Base-by-base conservation (phyloP, 2,113 vertebrate genomes). In the Setophaga kirtlandii region DNA sequence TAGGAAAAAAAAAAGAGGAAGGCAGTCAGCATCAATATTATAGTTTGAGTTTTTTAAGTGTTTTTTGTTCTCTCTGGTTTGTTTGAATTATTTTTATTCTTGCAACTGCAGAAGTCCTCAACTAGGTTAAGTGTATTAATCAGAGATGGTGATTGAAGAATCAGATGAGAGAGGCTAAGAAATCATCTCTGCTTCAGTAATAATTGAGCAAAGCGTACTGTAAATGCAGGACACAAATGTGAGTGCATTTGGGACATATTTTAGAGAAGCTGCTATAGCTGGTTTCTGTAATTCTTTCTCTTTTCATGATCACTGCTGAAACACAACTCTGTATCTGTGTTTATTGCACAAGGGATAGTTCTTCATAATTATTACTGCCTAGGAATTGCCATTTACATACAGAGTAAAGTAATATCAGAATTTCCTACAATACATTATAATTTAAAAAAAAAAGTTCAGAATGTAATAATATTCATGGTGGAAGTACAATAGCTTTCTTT, bases 11-110 rank as follows among this genome's bases (percentile, higher is more conserved):
- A 39, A n/a, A 35, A 31, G 30, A 4, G 19, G 10, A 19, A 17
- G 16, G 15, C 9, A n/a, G 18, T 33, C 4, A 30, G 6, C 10
- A 31, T 59, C 9, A 46, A 5, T 75, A 37, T 58, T 27, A 33
- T 30, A 86, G 21, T 77, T 30, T 6, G 4, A 56, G 23, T 3
- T 35, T 75, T 78, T 62, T 0, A 15, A 55, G 28, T 70, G 33
- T 12, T 87, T 87, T 91, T 79, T 70, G 8, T 82, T 89, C 39
- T 42, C 33, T 84, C 76, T 47, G 22, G 5, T 67, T 63, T 41
- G 31, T 87, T 64, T 83, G 18, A 67, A 23, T 82, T 70, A 7
- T 65, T 80, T 93, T 76, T 89, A 35, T 62, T 91, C 31, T 82
- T 87, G 11, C 44, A 13, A n/a, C 31, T 60, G 22, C 20, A 76